Percentiles rank a stretch among this genome's conserved stretches.
These are phyloP conservation scores for Mobula hypostoma DNA, from an alignment of 2,113 vertebrate genomes.

Conservation along the genomic window DNA sequence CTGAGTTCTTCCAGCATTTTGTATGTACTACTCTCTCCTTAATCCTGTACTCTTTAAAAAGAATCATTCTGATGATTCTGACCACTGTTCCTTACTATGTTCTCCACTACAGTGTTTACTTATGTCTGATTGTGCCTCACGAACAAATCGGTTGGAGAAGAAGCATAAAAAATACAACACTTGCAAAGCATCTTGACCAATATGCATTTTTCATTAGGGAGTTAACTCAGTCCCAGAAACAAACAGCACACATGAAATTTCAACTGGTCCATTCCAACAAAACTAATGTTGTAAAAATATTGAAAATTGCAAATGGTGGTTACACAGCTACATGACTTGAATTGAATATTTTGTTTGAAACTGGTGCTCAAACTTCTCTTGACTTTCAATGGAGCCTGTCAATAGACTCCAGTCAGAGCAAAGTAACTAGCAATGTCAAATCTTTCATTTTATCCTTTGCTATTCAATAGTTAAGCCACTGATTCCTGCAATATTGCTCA, in stretches of 20 bases:
- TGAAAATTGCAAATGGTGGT: neutral
- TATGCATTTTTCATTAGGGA: neutral
- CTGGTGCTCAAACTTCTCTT: neutral
- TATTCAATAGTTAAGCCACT: neutral
- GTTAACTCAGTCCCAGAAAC: neutral
- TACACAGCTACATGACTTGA: neutral
- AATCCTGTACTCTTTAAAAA: neutral
- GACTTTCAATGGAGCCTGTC: neutral
- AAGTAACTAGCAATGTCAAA: neutral
- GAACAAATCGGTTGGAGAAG: neutral
- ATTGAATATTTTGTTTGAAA: neutral
- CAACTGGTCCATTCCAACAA: neutral
- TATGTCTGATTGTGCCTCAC: neutral
- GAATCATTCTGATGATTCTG: neutral
- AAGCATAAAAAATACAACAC: neutral
- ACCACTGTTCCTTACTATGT: neutral
- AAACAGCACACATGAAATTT: slow-evolving; percentile 5
- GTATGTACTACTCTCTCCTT: neutral
- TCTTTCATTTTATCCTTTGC: neutral
- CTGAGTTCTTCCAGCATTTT: no score
- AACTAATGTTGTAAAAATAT: neutral
- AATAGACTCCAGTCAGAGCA: neutral
- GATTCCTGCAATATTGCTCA: neutral
- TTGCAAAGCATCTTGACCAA: neutral
- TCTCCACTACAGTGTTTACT: neutral